Percentiles rank a stretch among this genome's conserved stretches.
Conservation (phyloP, 2,888 invertebrate species). For the Trichogramma evanescens region DNA sequence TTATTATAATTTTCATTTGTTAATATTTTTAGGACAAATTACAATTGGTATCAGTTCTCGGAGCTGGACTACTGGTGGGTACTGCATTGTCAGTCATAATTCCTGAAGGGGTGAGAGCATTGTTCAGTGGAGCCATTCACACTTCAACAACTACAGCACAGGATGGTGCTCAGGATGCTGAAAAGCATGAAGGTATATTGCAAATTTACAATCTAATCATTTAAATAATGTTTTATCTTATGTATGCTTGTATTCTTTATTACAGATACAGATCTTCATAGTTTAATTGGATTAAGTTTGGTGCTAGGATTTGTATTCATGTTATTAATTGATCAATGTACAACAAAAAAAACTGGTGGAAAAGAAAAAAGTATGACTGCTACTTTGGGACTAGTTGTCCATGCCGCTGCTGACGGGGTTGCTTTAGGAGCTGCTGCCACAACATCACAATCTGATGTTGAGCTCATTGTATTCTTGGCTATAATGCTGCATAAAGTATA, state of each 20-base stretch:
- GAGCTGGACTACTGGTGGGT: conserved; percentile 94
- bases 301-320: conserved; percentile 96
- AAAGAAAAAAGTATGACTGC: conserved; percentile 79
- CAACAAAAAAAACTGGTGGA: conserved; percentile 55
- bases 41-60: conserved; percentile 87
- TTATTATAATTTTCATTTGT: not conserved
- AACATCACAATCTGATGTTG: conserved; percentile 91
- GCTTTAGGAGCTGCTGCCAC: conserved; percentile 97
- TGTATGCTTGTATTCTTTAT: conserved; percentile 3
- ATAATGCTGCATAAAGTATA: conserved; percentile 94
- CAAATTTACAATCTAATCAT: not conserved
- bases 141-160: conserved; percentile 4
- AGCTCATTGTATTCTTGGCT: conserved; percentile 94
- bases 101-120: conserved; percentile 91
- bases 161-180: not conserved
- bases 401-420: conserved; percentile 97
- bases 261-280: conserved; percentile 57
- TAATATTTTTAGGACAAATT: conserved; percentile 70
- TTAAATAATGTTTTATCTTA: not conserved
- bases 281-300: conserved; percentile 84
- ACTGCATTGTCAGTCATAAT: conserved; percentile 97
- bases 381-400: conserved; percentile 93
- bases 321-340: conserved; percentile 87
- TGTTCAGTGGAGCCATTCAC: conserved; percentile 48
- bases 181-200: conserved; percentile 20